Percentiles rank a stretch among this genome's conserved stretches.
Conservation (phyloP, 64 coral and sea anemone species). For the Astreopora myriophthalma region DNA sequence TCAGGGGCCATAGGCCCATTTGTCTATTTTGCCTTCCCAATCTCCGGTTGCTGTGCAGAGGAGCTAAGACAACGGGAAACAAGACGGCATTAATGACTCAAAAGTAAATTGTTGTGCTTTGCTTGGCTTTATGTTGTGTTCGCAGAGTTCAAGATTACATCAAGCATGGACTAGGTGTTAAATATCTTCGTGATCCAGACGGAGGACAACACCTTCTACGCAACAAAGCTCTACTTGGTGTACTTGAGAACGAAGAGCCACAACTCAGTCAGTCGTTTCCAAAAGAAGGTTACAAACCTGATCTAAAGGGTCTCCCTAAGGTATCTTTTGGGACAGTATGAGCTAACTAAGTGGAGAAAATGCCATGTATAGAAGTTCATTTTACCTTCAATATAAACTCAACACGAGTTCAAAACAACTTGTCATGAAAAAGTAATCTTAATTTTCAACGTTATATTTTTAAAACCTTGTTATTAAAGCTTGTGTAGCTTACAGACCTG, state of each 20-base stretch:
- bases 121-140: background rate
- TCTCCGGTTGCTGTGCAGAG: slow-evolving; percentile 18
- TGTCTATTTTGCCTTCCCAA: too few relatives aligned
- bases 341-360: too few relatives aligned
- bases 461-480: too few relatives aligned
- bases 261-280: background rate
- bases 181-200: slow-evolving; percentile 61
- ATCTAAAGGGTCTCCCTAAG: slow-evolving; percentile 12
- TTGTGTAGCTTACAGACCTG: too few relatives aligned
- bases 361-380: too few relatives aligned
- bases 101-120: too few relatives aligned
- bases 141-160: slow-evolving; percentile 60
- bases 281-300: slow-evolving; percentile 20
- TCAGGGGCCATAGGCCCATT: too few relatives aligned
- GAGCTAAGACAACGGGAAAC: background rate
- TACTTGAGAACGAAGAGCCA: slow-evolving; percentile 46
- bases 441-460: too few relatives aligned
- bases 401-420: too few relatives aligned
- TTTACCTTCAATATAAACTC: too few relatives aligned
- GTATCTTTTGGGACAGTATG: slow-evolving; percentile 22
- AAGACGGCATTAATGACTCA: background rate
- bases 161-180: slow-evolving; percentile 28
- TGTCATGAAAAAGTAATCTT: too few relatives aligned
- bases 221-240: slow-evolving; percentile 32
- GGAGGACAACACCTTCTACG: background rate